These are phyloP conservation scores for Cheilinus undulatus DNA, from an alignment of 2,113 vertebrate genomes.

Conservation along the genomic window DNA sequence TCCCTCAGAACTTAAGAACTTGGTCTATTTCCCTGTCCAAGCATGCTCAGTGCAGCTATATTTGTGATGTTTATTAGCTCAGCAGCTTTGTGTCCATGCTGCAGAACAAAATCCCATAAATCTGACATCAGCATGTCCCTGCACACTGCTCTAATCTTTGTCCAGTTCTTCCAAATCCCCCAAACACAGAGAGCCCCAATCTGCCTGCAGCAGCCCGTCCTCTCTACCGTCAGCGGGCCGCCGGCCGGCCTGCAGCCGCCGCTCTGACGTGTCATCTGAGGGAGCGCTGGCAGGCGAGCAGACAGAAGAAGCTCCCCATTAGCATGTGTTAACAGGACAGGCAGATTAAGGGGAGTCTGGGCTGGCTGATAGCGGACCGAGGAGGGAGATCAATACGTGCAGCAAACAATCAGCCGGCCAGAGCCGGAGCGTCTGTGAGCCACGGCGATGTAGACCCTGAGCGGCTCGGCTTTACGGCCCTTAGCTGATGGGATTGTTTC, in stretches of 20 bases:
- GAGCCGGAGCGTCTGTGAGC: constrained; percentile 27
- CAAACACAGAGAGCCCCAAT: constrained; percentile 48
- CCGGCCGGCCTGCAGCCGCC: constrained; percentile 9
- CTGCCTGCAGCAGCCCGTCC: constrained; percentile 50
- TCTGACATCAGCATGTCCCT: constrained; percentile 43
- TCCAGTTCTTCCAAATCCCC: constrained; percentile 51
- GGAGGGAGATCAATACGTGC: constrained; percentile 57
- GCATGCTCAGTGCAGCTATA: neutral
- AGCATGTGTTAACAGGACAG: constrained; percentile 73
- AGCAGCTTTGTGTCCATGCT: constrained; percentile 30
- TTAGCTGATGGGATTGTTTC: constrained; percentile 34
- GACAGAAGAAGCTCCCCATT: constrained; percentile 60
- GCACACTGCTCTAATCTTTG: constrained; percentile 60
- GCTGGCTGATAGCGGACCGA: constrained; percentile 68
- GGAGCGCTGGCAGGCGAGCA: constrained; percentile 47
- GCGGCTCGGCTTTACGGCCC: constrained; percentile 20
- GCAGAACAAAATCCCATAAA: constrained; percentile 36
- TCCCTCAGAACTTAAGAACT: neutral
- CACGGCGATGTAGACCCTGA: constrained; percentile 5
- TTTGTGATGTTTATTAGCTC: constrained; percentile 27
- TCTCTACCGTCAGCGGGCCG: neutral
- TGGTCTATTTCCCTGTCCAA: neutral
- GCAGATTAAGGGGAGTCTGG: constrained; percentile 77
- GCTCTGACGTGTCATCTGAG: constrained; percentile 9
- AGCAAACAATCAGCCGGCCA: constrained; percentile 52